Base-by-base conservation (phyloP, 2,797 vertebrate species). In the Neosilurus hyrtlii region DNA sequence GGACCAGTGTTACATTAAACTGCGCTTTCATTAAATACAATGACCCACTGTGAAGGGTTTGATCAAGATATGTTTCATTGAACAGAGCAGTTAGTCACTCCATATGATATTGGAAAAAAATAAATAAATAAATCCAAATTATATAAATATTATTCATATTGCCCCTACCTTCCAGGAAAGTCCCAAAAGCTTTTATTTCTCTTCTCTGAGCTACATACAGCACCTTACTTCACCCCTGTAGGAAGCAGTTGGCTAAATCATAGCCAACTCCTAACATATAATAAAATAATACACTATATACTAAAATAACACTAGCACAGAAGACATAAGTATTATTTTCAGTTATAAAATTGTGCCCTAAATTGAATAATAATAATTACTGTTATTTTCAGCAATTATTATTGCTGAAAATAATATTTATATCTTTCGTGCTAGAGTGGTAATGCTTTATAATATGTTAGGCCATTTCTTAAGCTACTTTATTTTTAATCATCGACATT, bases 1-100 rank as follows among this genome's bases (percentile, higher is more conserved):
- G 18, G 68, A 82, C 81, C 86, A 66, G 83, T 89, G 91, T 90
- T 90, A 90, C 88, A 90, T 83, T 86, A 83, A 90, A 90, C 89
- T n/a, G 30, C 56, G 35, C 5, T 91, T 88, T 91, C 84, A 90
- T 89, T 89, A 89, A 76, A 81, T 57, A 66, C 43, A 43, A 87
- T 83, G 82, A 82, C 62, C 83, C 61, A 75, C 2, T 30, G 71
- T 51, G 68, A 20, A 75, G 20, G 2, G 20, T 37, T 75, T 59
- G 16, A 73, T 56, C 8, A 73, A 57, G 30, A 11, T 74, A 35
- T 22, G 4, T 57, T 77, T 77, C 16, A 63, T 20, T 51, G 1
- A 26, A 73, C 52, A 16, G 56, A 59, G 10, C 37, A 59, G 11
- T 43, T 75, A 59, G 30, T 20, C 30, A 56, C 56, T 14, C 73